Conservation (phyloP, 1,140 invertebrate species). For the Gryon sp. region DNA sequence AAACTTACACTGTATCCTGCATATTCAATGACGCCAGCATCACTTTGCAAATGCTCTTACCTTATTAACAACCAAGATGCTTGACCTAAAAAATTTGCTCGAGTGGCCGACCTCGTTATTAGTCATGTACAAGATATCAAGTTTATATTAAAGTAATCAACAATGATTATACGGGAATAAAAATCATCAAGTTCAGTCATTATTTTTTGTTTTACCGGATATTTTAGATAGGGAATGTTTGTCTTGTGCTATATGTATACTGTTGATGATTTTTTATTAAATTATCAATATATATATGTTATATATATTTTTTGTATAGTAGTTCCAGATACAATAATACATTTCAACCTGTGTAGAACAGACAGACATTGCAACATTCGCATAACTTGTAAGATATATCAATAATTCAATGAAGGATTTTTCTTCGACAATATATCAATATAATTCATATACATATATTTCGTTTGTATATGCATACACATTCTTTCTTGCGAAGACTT, state of each 20-base stretch:
- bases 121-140: slow-evolving; percentile 47
- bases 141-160: slow-evolving; percentile 41
- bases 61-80: slow-evolving; percentile 65
- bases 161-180: slow-evolving; percentile 7
- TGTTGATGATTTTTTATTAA: slow-evolving; percentile 55
- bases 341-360: slow-evolving; percentile 75
- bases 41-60: slow-evolving; percentile 59
- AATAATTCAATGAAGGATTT: slow-evolving; percentile 58
- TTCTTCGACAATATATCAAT: background rate
- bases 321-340: slow-evolving; percentile 76
- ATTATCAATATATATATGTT: slow-evolving; percentile 65
- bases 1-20: slow-evolving; percentile 18
- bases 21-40: slow-evolving; percentile 53
- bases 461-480: slow-evolving; percentile 68
- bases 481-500: slow-evolving; percentile 70
- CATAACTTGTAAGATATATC: slow-evolving; percentile 73
- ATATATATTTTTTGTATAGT: slow-evolving; percentile 72
- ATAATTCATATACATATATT: slow-evolving; percentile 68
- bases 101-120: slow-evolving; percentile 41
- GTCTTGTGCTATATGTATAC: slow-evolving; percentile 5
- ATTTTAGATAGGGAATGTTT: slow-evolving; percentile 52
- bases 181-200: slow-evolving; percentile 8
- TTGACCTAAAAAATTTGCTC: slow-evolving; percentile 65
- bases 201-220: slow-evolving; percentile 36
- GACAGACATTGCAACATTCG: slow-evolving; percentile 74